These are phyloP conservation scores for Montifringilla adamsi DNA, from an alignment of 2,113 vertebrate genomes.

Conservation along the genomic window DNA sequence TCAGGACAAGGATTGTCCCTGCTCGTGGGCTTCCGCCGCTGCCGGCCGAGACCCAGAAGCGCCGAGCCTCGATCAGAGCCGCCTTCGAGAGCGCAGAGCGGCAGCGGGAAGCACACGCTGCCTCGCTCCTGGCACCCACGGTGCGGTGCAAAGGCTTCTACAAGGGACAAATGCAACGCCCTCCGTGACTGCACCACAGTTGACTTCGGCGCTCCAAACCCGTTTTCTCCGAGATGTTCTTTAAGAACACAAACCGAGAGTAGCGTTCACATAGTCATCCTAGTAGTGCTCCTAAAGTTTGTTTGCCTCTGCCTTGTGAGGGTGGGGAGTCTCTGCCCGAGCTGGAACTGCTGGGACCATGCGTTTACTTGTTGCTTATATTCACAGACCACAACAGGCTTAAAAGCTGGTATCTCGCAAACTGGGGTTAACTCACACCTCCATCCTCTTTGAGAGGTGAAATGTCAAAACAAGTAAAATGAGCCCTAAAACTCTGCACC, in stretches of 20 bases:
- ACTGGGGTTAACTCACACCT: neutral
- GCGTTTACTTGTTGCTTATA: neutral
- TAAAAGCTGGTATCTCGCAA: neutral
- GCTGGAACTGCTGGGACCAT: neutral
- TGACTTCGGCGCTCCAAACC: neutral
- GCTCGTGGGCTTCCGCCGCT: neutral
- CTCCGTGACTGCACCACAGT: fast-evolving
- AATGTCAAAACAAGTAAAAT: neutral
- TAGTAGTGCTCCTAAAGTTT: neutral
- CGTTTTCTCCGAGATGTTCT: neutral
- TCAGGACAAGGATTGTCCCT: constrained; percentile 57
- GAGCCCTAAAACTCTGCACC: neutral
- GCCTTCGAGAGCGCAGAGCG: neutral
- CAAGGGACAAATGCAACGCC: neutral
- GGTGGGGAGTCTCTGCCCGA: neutral
- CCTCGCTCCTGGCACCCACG: neutral
- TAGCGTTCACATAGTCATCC: neutral
- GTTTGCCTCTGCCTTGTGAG: neutral
- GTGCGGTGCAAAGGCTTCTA: neutral
- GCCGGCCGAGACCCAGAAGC: neutral
- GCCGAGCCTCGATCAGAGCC: neutral
- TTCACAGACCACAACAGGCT: neutral
- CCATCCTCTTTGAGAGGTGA: neutral
- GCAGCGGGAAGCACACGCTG: neutral
- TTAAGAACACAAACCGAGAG: neutral